Percentiles rank a stretch among this genome's conserved stretches.
Evolutionary conservation across 1,140 invertebrate species (phyloP).

Genomic region (Atta cephalotes): DNA sequence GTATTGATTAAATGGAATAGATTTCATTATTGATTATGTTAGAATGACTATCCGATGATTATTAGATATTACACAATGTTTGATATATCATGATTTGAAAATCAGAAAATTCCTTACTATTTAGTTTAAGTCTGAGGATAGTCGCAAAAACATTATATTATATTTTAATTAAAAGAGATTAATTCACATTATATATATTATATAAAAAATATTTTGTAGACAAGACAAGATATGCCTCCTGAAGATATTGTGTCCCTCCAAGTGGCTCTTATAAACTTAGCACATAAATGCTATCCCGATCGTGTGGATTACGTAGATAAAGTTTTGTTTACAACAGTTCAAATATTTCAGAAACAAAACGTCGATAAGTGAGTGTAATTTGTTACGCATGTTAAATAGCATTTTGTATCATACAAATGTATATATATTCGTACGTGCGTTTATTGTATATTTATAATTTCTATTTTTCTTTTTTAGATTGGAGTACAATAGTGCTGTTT

Average conservation of each 20-base stretch:
- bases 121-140: conserved; percentile 85
- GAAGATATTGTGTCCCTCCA: conserved; percentile 99
- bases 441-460: conserved; percentile 61
- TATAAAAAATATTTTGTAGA: conserved; percentile 85
- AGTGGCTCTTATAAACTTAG: conserved; percentile 97
- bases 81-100: conserved; percentile 75
- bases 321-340: conserved; percentile 95
- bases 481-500: conserved; percentile 93
- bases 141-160: not conserved
- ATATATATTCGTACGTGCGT: no score
- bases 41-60: conserved; percentile 77
- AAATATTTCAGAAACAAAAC: conserved; percentile 93
- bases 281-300: conserved; percentile 98
- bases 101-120: conserved; percentile 77
- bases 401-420: not conserved
- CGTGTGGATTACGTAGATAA: conserved; percentile 98
- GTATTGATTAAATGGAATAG: conserved; percentile 83
- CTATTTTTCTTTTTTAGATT: conserved; percentile 84
- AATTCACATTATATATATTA: conserved; percentile 85
- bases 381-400: conserved; percentile 8
- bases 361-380: conserved; percentile 89
- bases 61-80: conserved; percentile 76
- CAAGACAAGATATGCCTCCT: conserved; percentile 96
- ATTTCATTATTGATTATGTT: conserved; percentile 36
- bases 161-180: conserved; percentile 38